Base-by-base conservation (phyloP, 2,797 vertebrate species). In the Uromys caudimaculatus region DNA sequence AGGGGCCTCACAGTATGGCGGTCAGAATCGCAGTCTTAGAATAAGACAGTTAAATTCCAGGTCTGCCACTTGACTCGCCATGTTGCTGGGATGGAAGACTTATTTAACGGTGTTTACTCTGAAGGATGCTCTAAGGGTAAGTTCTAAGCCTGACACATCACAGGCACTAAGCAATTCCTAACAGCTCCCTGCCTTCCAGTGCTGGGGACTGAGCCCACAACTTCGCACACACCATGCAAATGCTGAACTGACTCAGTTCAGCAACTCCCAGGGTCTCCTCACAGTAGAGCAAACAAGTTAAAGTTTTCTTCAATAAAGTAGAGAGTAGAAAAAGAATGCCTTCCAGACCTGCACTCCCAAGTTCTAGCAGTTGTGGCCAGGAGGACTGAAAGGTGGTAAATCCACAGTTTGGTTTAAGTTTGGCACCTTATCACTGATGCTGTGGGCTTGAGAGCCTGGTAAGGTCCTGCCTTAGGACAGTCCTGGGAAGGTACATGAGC, bases 191-290 rank as follows among this genome's bases (percentile, higher is more conserved):
- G 16, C 23, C 58, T 79, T 6, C 76, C 64, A 50, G 19, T 52
- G 32, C 52, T 71, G 19, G 52, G 52, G 12, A 52, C 58, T 27
- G 47, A 71, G 44, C 52, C 35, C 44, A 82, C 27, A 23, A 54
- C 5, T 58, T 41, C 32, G 54, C n/a, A 19, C 77, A 89, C 4
- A 58, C 27, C 38, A 41, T 29, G 67, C 54, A 82, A 62, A 23
- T 27, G 24, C 27, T 93, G 14, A 10, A 73, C 16, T 54, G 44
- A 52, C 2, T 50, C 52, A 81, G 92, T 93, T 79, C 75, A 84
- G 35, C 73, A 88, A 93, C n/a, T 85, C 64, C 64, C 50, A 92
- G 44, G 71, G 78, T 90, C 58, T 90, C 94, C 50, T 87, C 60
- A 90, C 35, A 62, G 8, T 77, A 91, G 0, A 79, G 35, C 6